These are phyloP conservation scores for Artibeus lituratus DNA, from an alignment of 2,797 vertebrate species.

Conservation along the genomic window DNA sequence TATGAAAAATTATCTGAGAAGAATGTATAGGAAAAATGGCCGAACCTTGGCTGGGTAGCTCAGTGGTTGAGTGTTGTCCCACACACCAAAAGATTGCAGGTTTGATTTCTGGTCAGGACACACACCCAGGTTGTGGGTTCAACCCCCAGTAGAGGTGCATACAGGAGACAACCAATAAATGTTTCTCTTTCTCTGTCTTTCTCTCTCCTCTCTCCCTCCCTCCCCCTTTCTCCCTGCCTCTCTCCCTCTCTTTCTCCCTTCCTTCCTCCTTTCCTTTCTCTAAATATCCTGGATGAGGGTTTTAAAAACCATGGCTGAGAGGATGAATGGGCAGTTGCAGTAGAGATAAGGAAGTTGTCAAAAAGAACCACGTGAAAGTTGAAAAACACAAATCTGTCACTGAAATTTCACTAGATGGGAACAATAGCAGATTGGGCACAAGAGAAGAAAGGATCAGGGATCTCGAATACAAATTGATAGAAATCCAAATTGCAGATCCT, in stretches of 20 bases:
- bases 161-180: not conserved
- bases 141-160: not conserved
- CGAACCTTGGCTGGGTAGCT: not conserved
- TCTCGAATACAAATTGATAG: not conserved
- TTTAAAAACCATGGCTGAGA: not conserved
- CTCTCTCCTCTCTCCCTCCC: not conserved
- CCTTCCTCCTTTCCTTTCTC: not conserved
- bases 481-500: not conserved
- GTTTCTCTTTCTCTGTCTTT: not conserved
- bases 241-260: not conserved
- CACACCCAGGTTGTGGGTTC: not conserved
- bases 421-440: not conserved
- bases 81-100: not conserved
- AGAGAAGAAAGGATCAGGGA: not conserved
- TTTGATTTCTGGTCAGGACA: not conserved
- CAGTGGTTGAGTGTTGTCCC: not conserved
- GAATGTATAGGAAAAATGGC: not conserved
- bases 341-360: not conserved
- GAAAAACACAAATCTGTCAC: not conserved
- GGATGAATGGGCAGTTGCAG: not conserved
- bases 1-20: not conserved
- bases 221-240: not conserved
- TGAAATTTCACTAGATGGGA: not conserved
- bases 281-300: not conserved
- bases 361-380: not conserved